These are phyloP conservation scores for Lepisosteus oculatus DNA, from an alignment of 2,113 vertebrate species.

Conservation along the genomic window DNA sequence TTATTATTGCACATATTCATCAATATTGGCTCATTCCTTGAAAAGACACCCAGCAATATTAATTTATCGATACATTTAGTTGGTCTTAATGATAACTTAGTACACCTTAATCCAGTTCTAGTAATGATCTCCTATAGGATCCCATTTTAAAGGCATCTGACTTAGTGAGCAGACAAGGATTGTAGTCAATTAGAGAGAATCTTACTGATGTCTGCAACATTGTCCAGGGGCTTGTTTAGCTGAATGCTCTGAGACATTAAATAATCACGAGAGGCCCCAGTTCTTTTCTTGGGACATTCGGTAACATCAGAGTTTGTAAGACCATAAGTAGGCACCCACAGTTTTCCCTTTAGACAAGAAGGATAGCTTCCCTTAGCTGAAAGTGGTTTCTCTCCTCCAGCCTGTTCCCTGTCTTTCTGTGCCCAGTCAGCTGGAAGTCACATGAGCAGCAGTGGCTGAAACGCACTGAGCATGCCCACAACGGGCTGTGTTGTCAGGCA, in stretches of 20 bases:
- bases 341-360: neutral
- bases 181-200: neutral
- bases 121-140: neutral
- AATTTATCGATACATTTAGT: too few relatives aligned
- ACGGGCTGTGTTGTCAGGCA: slow-evolving; percentile 73
- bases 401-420: slow-evolving; percentile 43
- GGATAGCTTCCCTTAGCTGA: slow-evolving; percentile 37
- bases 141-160: neutral
- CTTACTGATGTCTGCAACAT: neutral
- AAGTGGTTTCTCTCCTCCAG: slow-evolving; percentile 16
- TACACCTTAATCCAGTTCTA: too few relatives aligned
- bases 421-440: slow-evolving; percentile 71
- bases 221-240: neutral
- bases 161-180: neutral
- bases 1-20: neutral
- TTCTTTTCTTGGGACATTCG: too few relatives aligned
- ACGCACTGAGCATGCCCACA: slow-evolving; percentile 72
- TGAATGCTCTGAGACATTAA: slow-evolving; percentile 9
- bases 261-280: slow-evolving; percentile 4
- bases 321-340: slow-evolving; percentile 23
- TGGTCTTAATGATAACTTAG: too few relatives aligned
- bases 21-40: too few relatives aligned
- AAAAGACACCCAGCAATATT: too few relatives aligned
- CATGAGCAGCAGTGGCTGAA: slow-evolving; percentile 50
- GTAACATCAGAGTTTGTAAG: slow-evolving; percentile 2